phyloP scores from a whole-genome alignment of 2,797 vertebrate genomes.

The Falco naumanni region DNA sequence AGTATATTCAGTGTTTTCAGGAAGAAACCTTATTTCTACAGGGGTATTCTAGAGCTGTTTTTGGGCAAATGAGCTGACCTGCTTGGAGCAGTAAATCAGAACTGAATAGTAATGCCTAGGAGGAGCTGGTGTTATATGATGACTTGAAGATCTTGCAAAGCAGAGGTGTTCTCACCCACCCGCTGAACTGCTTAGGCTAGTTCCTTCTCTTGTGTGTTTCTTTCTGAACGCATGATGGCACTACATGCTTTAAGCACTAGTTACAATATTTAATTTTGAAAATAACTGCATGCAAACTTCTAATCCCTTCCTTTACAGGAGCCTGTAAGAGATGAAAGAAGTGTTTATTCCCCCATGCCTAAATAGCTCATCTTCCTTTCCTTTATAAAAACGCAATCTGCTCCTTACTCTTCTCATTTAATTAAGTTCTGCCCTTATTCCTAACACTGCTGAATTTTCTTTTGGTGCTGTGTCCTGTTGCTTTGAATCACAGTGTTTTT shows the following conservation, averaged over 20 bases:
- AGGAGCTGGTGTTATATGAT: fast-evolving
- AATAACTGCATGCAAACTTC: background rate
- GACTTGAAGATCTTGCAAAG: background rate
- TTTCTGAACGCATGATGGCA: background rate
- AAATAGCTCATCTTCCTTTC: background rate
- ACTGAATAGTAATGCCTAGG: fast-evolving
- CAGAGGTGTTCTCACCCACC: background rate
- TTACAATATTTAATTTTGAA: too few species aligned
- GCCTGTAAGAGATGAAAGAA: background rate
- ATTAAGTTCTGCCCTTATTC: background rate
- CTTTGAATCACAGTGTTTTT: background rate
- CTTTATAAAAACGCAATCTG: background rate
- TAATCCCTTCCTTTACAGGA: background rate
- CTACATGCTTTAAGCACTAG: background rate
- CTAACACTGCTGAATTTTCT: background rate
- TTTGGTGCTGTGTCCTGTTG: background rate
- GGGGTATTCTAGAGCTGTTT: background rate
- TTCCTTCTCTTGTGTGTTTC: background rate
- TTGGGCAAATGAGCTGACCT: background rate
- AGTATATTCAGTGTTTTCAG: fast-evolving
- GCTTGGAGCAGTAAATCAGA: fast-evolving
- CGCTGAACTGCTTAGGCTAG: fast-evolving
- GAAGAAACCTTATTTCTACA: background rate
- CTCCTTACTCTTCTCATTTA: background rate
- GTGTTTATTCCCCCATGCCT: background rate